Evolutionary conservation across 2,888 invertebrate genomes (phyloP), one percentile per base, ranked within the genome.

Genomic region (Bruchidius siliquastri): DNA sequence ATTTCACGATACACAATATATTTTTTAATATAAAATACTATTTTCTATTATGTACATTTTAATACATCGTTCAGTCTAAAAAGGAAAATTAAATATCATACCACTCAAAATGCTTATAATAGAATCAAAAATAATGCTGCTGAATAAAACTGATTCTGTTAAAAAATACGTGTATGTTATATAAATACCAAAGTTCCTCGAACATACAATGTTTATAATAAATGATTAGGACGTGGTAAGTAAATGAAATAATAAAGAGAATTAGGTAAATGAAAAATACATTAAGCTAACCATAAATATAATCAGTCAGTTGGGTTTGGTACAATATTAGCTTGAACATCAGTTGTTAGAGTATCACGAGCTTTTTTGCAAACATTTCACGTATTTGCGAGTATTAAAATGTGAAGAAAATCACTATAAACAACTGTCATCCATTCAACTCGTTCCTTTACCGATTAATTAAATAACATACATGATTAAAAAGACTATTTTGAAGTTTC

Each of bases 1-100:
- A 80, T 79, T 78, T 71, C 76, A 21, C 68, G 10, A 6, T 68
- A 68, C 20, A 70, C 68, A 26, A 73, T 72, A 66, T 72, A 20
- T 32, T 71, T 79, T 79, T 80, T 80, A 79, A 80, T 78, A 79
- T 79, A 80, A 79, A 80, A 80, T 79, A 79, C 76, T 74, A 72
- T 67, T 71, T 22, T 21, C n/a, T 71, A 22, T 72, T 70, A 70
- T 69, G 69, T 67, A 22, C 20, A 73, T 71, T 18, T 69, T 72
- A 74, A 74, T 76, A 76, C 71, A 73, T 49, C 49, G 67, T 66
- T 78, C 78, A 78, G 78, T 78, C 78, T 76, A 76, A 73, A 68
- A 76, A 74, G 72, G 22, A 69, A 72, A 72, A 68, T 72, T 71
- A 67, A 72, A 66, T 73, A 71, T 32, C 68, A 49, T 49, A 49